Conservation (phyloP, 2,797 vertebrate species). For the Gymnothorax reevesii region DNA sequence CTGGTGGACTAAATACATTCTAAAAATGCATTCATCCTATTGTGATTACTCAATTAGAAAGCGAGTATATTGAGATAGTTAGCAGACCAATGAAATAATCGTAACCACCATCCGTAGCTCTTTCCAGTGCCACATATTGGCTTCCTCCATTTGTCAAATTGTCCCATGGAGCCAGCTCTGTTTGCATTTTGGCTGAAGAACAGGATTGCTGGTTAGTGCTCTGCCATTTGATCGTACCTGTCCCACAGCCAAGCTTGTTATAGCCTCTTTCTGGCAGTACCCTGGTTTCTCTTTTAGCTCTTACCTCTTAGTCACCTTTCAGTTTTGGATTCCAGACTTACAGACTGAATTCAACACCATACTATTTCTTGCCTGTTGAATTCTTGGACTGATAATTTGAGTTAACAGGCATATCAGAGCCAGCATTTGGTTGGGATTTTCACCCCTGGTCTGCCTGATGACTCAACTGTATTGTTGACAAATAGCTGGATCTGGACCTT, state of each 20-base stretch:
- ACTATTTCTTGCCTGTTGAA: conserved; percentile 16
- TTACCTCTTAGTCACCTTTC: conserved; percentile 15
- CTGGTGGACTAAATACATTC: no score
- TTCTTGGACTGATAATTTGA: not conserved
- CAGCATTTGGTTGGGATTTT: not conserved
- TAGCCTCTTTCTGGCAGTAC: conserved; percentile 4
- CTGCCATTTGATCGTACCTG: not conserved
- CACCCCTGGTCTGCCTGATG: conserved; percentile 3
- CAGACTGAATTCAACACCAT: conserved; percentile 19
- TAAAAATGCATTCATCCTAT: no score
- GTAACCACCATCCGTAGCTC: no score
- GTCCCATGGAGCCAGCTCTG: not conserved
- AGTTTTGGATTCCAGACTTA: conserved; percentile 21
- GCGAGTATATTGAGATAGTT: no score
- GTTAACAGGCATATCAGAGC: conserved; percentile 3
- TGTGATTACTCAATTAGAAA: no score
- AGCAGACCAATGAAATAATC: no score
- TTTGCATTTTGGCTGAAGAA: not conserved
- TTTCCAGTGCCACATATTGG: not conserved
- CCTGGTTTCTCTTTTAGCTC: not conserved
- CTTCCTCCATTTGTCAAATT: not conserved
- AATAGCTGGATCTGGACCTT: conserved; percentile 1
- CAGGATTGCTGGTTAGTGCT: not conserved
- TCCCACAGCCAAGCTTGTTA: conserved; percentile 12
- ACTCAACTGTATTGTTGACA: not conserved